phyloP scores from a whole-genome alignment of 2,113 vertebrate genomes.

The Carassius gibelio region DNA sequence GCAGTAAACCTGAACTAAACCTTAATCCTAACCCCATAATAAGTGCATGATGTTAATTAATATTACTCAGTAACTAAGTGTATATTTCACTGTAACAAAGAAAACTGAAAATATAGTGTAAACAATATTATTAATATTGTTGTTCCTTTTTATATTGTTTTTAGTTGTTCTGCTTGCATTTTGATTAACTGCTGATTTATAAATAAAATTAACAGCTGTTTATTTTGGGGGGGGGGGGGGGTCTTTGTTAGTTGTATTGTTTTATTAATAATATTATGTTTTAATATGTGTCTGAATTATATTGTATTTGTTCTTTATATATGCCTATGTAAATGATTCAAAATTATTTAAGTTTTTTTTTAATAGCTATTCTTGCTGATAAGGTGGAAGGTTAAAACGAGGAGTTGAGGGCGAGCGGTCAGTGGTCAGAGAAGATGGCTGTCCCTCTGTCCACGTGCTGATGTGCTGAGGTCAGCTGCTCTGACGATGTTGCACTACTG shows the following conservation, averaged over 20 bases:
- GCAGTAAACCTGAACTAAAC: background rate
- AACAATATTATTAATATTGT: background rate
- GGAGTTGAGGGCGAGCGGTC: background rate
- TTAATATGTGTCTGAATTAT: background rate
- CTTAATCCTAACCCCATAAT: background rate
- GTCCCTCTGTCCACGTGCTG: slow-evolving; percentile 68
- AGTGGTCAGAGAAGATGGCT: slow-evolving; percentile 65
- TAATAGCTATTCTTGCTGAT: no score
- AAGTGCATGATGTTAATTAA: background rate
- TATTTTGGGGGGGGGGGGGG: background rate
- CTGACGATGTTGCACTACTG: slow-evolving; percentile 99
- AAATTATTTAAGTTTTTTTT: no score
- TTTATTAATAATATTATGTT: background rate
- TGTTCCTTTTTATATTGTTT: background rate
- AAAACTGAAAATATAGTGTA: background rate
- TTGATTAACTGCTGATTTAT: background rate
- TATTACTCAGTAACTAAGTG: background rate
- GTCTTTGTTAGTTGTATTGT: background rate
- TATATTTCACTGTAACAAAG: no score
- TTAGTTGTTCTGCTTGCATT: background rate
- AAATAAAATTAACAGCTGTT: background rate
- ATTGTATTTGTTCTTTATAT: background rate
- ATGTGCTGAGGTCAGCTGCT: slow-evolving; percentile 90
- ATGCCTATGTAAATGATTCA: no score
- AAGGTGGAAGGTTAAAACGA: background rate